phyloP scores from a whole-genome alignment of 2,113 vertebrate genomes.

The Urocynchramus pylzowi region DNA sequence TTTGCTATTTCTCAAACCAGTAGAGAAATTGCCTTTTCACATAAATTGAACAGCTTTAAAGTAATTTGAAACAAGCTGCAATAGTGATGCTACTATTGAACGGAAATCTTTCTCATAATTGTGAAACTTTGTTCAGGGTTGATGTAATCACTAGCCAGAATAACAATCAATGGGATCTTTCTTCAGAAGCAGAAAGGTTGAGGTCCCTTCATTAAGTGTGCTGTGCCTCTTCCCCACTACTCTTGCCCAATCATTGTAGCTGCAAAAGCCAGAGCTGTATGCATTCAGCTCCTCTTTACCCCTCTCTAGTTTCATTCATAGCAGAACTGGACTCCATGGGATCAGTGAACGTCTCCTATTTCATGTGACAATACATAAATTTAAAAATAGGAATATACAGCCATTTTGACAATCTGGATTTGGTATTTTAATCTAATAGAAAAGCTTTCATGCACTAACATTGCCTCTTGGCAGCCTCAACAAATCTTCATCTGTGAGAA shows the following conservation, averaged over 20 bases:
- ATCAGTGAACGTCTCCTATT: slow-evolving; percentile 6
- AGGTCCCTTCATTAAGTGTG: not conserved
- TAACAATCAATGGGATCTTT: not conserved
- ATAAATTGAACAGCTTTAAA: not conserved
- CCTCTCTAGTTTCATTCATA: not conserved
- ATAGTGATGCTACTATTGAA: not conserved
- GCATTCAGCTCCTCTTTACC: not conserved
- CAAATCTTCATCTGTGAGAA: not conserved
- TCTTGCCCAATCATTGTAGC: not conserved
- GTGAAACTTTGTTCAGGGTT: not conserved
- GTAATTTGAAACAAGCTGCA: not conserved
- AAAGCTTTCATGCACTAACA: slow-evolving; percentile 34
- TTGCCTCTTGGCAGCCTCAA: not conserved
- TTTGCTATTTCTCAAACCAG: not conserved
- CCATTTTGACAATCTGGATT: not conserved
- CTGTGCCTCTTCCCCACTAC: not conserved
- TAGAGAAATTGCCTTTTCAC: not conserved
- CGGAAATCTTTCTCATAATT: not conserved
- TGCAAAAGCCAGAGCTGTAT: not conserved
- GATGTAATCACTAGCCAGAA: not conserved
- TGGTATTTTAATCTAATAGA: slow-evolving; percentile 32
- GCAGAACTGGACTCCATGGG: not conserved
- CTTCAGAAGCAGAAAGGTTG: not conserved
- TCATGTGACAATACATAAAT: not conserved
- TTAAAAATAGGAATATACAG: not conserved